Base-by-base conservation (phyloP, 2,797 vertebrate genomes). In the Semaprochilodus insignis region DNA sequence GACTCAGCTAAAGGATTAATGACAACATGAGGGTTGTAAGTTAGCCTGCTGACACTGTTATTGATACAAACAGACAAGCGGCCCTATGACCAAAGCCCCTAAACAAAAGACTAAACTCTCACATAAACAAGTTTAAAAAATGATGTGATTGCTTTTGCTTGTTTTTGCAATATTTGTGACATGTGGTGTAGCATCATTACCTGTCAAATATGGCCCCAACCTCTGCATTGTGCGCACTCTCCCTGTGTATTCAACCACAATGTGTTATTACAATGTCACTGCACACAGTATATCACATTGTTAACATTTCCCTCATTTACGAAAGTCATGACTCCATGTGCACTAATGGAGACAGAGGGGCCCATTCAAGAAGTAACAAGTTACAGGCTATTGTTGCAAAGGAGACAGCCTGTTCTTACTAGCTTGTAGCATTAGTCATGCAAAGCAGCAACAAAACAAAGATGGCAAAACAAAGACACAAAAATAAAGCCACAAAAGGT, bases 131-230 rank as follows among this genome's bases (percentile, higher is more conserved):
- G 6, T 34, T 48, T 7, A 1, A 14, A 48, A 1, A 23, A 40
- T 1, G 11, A 2, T 57, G 16, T 57, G 6, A 82, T 86, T 78
- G 85, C 81, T 54, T 81, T 80, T 90, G 66, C 48, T 34, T 74
- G 44, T 31, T 66, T 83, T 81, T 54, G 55, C 4, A 65, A 65
- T 70, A 69, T 62, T 19, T 77, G 70, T 82, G 87, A 71, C 92
- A 92, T 92, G 93, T 94, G 93, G 94, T 85, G 92, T 90, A 90
- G 91, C 85, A 92, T 95, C 90, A 89, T 88, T 93, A 98, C 97
- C 97, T 95, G 91, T 97, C 97, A 86, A 97, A 97, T 93, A 98
- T 97, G 93, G 97, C 97, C 55, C 97, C 96, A n/a, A 98, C 97
- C 85, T 97, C 97, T 55, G 96, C 96, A 44, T 95, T 97, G 91